Evolutionary conservation across 2,797 vertebrate species (phyloP), one percentile per base, ranked within the genome.

Genomic region (Esox lucius): DNA sequence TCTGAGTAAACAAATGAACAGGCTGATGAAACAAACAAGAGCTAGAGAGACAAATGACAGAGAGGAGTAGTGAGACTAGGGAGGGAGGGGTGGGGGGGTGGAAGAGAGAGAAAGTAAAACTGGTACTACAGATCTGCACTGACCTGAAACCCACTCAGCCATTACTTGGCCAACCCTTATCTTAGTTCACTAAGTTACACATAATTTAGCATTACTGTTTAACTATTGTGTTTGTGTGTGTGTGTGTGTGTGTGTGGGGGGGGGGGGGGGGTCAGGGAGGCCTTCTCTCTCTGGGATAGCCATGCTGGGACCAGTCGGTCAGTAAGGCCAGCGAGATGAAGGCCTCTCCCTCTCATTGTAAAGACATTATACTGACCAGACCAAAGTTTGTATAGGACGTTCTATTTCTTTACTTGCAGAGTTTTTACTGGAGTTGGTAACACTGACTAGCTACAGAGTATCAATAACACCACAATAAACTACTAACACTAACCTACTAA

Each of bases 1-100:
- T 87, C 85, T 84, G 83, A 74, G 87, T 78, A 86, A 89, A 91
- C 85, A 90, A 86, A 61, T 70, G 26, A 61, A 61, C 53, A 39
- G 87, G 88, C 78, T 82, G 78, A 67, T 56, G 69, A 75, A 82
- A 76, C 83, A 82, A 85, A 90, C 79, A 80, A 81, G 85, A 73
- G 35, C 48, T 26, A 28, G 2, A 33, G 65, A 3, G 48, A 68
- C 35, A 19, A 67, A 17, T 72, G 80, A 84, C 81, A 62, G 85
- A 75, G 72, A 26, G 48, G 81, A 79, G 64, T 83, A 78, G 73
- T 39, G 35, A 39, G 35, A 39, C 35, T 39, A 39, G 72, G 70
- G 75, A 80, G 71, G 3, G 42, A 46, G 42, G 4, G 13, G 35
- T 13, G 56, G 39, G 22, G n/a, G 22, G 72, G 39, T 49, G 82